Evolutionary conservation across 2,113 vertebrate species (phyloP).

Genomic region (Danionella cerebrum): DNA sequence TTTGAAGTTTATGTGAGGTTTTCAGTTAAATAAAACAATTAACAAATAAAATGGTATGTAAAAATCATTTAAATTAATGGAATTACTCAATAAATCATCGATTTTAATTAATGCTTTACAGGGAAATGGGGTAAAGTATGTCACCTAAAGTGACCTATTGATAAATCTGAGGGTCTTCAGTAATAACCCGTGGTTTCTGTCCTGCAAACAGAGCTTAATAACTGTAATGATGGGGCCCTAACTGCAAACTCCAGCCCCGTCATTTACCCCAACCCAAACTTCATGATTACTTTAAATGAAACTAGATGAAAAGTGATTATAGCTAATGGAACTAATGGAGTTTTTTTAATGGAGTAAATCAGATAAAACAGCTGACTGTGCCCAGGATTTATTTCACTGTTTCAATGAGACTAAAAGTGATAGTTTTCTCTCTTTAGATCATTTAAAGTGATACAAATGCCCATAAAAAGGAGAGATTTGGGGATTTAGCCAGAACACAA

Average conservation of each 20-base stretch:
- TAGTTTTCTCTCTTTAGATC: background rate
- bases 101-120: no score
- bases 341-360: no score
- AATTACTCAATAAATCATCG: no score
- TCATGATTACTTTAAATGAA: slow-evolving; percentile 61
- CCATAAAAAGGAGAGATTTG: background rate
- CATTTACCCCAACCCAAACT: slow-evolving; percentile 25
- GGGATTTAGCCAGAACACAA: background rate
- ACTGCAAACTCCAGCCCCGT: slow-evolving; percentile 15
- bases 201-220: slow-evolving; percentile 27
- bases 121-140: background rate
- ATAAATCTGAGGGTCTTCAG: background rate
- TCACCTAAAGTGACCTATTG: background rate
- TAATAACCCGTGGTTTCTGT: slow-evolving; percentile 19
- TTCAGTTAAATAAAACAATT: no score
- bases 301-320: slow-evolving; percentile 69
- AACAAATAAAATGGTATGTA: no score
- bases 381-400: background rate
- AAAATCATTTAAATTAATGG: no score
- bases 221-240: slow-evolving; percentile 20
- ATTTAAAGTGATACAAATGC: background rate
- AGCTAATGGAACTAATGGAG: slow-evolving; percentile 70
- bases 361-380: no score
- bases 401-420: background rate
- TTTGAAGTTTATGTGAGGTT: no score